These are phyloP conservation scores for Globia sparganii DNA, from an alignment of 2,888 invertebrate species.

Conservation along the genomic window DNA sequence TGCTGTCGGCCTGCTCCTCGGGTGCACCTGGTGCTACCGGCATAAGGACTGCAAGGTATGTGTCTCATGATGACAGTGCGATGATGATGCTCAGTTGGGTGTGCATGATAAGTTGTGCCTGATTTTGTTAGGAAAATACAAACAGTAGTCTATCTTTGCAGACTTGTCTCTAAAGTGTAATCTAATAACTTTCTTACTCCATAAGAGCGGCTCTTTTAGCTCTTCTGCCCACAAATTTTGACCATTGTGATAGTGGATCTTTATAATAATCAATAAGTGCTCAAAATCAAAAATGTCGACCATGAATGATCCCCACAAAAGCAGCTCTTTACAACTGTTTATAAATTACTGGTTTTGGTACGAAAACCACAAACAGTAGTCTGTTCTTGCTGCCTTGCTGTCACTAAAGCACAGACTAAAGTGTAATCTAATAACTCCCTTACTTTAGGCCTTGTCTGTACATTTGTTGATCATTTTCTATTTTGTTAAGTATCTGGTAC, in stretches of 20 bases:
- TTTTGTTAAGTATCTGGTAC: background rate
- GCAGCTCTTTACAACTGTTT: background rate
- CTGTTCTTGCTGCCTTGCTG: background rate
- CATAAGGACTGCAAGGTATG: conserved; percentile 88
- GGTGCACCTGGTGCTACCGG: conserved; percentile 89
- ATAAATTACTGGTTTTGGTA: background rate
- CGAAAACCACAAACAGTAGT: background rate
- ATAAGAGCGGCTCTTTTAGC: background rate
- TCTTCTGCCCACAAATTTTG: background rate
- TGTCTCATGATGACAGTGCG: background rate
- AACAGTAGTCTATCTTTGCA: background rate
- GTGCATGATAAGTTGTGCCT: background rate
- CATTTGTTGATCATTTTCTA: background rate
- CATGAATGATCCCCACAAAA: background rate
- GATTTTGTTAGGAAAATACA: background rate
- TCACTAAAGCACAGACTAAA: background rate
- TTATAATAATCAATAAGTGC: background rate
- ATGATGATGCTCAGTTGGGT: background rate
- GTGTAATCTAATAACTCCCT: background rate
- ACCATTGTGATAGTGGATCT: background rate
- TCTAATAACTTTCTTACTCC: background rate
- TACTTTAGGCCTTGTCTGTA: background rate
- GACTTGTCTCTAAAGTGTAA: conserved; percentile 13
- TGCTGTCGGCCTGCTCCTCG: conserved; percentile 83
- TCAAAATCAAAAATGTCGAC: background rate